Percentiles rank a stretch among this genome's conserved stretches.
Conservation (phyloP, 2,888 invertebrate genomes). For the Eristalinus aeneus region DNA sequence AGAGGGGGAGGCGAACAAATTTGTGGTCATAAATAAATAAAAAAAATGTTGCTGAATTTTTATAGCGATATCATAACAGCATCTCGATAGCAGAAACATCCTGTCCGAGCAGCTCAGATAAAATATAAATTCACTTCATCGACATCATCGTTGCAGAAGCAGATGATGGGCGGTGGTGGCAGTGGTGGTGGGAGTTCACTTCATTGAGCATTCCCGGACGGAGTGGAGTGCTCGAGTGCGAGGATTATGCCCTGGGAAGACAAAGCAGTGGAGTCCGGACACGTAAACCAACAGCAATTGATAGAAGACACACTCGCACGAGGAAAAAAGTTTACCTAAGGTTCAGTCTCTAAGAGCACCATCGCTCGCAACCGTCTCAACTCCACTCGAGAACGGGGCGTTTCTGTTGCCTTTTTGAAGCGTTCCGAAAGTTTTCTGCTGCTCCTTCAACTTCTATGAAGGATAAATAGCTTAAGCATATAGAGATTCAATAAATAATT, state of each 20-base stretch:
- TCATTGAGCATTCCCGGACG: constrained; percentile 65
- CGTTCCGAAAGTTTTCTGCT: constrained; percentile 41
- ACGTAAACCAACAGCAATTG: constrained; percentile 56
- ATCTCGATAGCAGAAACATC: constrained; percentile 68
- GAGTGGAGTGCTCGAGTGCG: constrained; percentile 34
- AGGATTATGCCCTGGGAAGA: constrained; percentile 44
- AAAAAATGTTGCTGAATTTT: constrained; percentile 69
- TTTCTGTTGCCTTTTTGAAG: constrained; percentile 48
- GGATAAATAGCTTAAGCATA: constrained; percentile 69
- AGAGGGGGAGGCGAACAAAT: constrained; percentile 51
- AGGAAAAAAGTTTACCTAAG: constrained; percentile 50
- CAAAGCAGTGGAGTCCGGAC: constrained; percentile 7
- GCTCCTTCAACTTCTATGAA: constrained; percentile 56
- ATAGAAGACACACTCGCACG: constrained; percentile 33
- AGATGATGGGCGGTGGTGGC: constrained; percentile 36
- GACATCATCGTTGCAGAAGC: constrained; percentile 40
- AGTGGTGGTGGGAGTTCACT: constrained; percentile 29
- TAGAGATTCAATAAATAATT: constrained; percentile 68
- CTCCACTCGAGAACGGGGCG: constrained; percentile 20
- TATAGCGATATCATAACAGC: constrained; percentile 69
- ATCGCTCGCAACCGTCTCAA: constrained; percentile 14
- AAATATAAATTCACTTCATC: constrained; percentile 71
- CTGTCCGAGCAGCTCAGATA: constrained; percentile 70
- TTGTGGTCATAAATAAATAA: constrained; percentile 71
- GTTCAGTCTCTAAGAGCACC: constrained; percentile 17